These are phyloP conservation scores for Enteromius fasciolatus DNA, from an alignment of 2,797 vertebrate genomes.

Conservation along the genomic window DNA sequence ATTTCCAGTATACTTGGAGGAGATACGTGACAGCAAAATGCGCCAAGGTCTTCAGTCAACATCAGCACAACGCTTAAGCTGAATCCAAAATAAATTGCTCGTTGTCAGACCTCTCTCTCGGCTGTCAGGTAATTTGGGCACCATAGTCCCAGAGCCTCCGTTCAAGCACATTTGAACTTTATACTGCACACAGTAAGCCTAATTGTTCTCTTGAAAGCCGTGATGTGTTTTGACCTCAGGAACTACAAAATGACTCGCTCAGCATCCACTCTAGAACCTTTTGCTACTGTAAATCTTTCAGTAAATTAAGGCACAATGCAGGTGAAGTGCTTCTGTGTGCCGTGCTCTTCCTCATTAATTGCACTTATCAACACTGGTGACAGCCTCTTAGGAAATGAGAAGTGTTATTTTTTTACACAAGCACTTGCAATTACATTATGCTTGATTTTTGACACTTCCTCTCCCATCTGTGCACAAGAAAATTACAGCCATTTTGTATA, in stretches of 20 bases:
- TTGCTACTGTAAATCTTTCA: neutral
- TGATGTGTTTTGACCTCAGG: constrained; percentile 8
- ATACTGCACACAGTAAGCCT: neutral
- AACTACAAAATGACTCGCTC: neutral
- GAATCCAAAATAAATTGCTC: constrained; percentile 19
- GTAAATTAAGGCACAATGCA: constrained; percentile 27
- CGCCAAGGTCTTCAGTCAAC: constrained; percentile 12
- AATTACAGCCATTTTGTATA: neutral
- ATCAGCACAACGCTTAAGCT: constrained; percentile 6
- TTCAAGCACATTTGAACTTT: neutral
- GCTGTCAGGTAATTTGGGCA: constrained; percentile 6
- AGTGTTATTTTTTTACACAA: neutral
- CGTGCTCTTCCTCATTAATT: constrained; percentile 36
- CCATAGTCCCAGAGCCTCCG: neutral
- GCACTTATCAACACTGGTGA: constrained; percentile 23
- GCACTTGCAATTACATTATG: constrained; percentile 8
- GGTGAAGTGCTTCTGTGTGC: constrained; percentile 32
- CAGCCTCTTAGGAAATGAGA: constrained; percentile 2
- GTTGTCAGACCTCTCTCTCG: neutral
- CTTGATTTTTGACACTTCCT: constrained; percentile 21
- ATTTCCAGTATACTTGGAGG: constrained; percentile 27
- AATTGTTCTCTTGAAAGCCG: neutral
- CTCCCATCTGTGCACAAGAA: neutral
- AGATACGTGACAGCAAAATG: neutral
- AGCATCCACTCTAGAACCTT: constrained; percentile 6